Evolutionary conservation across 2,888 invertebrate genomes (phyloP).

Genomic region (Mystacides longicornis): DNA sequence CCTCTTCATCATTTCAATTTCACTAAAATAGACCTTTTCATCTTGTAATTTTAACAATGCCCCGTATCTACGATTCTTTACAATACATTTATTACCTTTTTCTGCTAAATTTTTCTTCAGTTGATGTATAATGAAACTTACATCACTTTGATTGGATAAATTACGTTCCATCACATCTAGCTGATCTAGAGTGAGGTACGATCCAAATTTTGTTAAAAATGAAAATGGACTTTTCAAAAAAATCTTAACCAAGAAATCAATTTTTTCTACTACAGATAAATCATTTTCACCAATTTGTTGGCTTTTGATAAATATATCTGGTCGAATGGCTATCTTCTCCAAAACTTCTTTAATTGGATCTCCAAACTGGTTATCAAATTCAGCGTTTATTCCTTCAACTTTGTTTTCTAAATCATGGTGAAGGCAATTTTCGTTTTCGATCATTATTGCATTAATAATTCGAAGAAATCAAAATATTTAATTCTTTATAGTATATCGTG

Average conservation of each 20-base stretch:
- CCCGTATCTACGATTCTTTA: slow-evolving; percentile 75
- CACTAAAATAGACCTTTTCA: slow-evolving; percentile 75
- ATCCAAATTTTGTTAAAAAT: slow-evolving; percentile 74
- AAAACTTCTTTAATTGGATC: slow-evolving; percentile 52
- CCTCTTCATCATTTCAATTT: slow-evolving; percentile 87
- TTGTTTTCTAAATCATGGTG: too few species aligned
- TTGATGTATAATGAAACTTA: slow-evolving; percentile 56
- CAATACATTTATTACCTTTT: slow-evolving; percentile 44
- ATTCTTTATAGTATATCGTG: too few species aligned
- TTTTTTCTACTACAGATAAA: slow-evolving; percentile 60
- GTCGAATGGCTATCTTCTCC: slow-evolving; percentile 52
- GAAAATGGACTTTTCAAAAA: slow-evolving; percentile 57
- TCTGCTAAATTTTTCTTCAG: slow-evolving; percentile 51
- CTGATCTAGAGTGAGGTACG: slow-evolving; percentile 59
- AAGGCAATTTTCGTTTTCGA: too few species aligned
- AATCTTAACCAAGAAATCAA: slow-evolving; percentile 56
- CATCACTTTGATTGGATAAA: slow-evolving; percentile 39
- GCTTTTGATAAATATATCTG: slow-evolving; percentile 66
- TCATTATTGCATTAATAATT: too few species aligned
- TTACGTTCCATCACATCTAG: slow-evolving; percentile 58
- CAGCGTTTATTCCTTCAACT: too few species aligned
- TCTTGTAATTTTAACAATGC: slow-evolving; percentile 68
- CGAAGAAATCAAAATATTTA: too few species aligned
- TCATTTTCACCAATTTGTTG: slow-evolving; percentile 76
- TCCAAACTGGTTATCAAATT: too few species aligned